Conservation (phyloP, 2,888 invertebrate species). For the Enchytraeus crypticus region DNA sequence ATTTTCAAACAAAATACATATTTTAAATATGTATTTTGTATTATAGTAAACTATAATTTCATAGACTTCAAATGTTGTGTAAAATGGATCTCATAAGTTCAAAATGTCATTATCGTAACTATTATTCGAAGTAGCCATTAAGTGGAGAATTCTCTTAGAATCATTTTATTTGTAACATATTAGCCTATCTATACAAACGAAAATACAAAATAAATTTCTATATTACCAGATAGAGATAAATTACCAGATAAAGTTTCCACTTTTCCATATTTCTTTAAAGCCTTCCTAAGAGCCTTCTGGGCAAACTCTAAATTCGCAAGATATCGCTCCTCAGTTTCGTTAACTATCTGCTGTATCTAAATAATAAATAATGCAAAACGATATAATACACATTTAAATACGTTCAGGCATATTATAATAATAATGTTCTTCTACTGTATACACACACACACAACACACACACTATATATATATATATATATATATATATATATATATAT, state of each 20-base stretch:
- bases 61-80: too few relatives aligned
- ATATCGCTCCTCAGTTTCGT: conserved; percentile 30
- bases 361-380: not conserved
- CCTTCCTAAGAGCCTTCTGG: conserved; percentile 27
- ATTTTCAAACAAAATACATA: too few relatives aligned
- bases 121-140: too few relatives aligned
- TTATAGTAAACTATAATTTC: too few relatives aligned
- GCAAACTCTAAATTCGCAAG: conserved; percentile 21
- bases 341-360: conserved; percentile 32
- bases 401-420: not conserved
- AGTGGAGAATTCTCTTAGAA: too few relatives aligned
- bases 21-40: too few relatives aligned
- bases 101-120: too few relatives aligned
- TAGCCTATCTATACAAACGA: too few relatives aligned
- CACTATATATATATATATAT: too few relatives aligned
- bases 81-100: too few relatives aligned
- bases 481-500: too few relatives aligned
- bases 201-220: not conserved
- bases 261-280: conserved; percentile 16
- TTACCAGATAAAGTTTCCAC: conserved; percentile 3
- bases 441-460: not conserved
- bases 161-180: too few relatives aligned
- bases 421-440: not conserved
- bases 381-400: not conserved
- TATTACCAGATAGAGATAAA: not conserved